A percentile compares a stretch with the other conserved stretches of the same genome.
These are phyloP conservation scores for Doryteuthis pealeii DNA, from an alignment of 1,140 invertebrate genomes.

Conservation along the genomic window DNA sequence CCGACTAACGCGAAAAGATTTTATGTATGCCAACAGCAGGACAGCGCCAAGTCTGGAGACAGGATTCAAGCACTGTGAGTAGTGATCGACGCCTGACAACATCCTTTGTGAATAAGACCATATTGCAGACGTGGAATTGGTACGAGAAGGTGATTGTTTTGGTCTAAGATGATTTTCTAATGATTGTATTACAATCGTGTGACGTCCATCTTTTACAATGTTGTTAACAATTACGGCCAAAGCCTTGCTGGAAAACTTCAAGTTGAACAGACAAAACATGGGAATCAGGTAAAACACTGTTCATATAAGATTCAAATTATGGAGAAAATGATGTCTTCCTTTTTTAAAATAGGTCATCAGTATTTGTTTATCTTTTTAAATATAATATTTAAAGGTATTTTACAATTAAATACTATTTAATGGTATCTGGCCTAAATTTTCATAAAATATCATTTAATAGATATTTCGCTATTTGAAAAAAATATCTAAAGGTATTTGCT, in stretches of 20 bases:
- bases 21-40: conserved; percentile 45
- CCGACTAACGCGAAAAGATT: conserved; percentile 48
- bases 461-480: too few relatives aligned
- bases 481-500: too few relatives aligned
- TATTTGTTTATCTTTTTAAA: too few relatives aligned
- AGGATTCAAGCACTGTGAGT: conserved; percentile 42
- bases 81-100: conserved; percentile 40
- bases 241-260: conserved; percentile 43
- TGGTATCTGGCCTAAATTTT: too few relatives aligned
- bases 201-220: conserved; percentile 44
- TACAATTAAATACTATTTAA: too few relatives aligned
- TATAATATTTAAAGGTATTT: too few relatives aligned
- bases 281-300: too few relatives aligned
- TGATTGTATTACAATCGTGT: conserved; percentile 45
- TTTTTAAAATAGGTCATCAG: too few relatives aligned
- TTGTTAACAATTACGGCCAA: conserved; percentile 41
- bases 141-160: conserved; percentile 44
- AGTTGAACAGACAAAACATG: not conserved
- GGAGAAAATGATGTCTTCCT: too few relatives aligned
- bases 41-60: conserved; percentile 44
- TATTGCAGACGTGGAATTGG: conserved; percentile 43
- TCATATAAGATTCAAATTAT: too few relatives aligned
- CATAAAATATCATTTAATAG: too few relatives aligned
- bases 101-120: conserved; percentile 33
- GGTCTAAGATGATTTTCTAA: conserved; percentile 50